These are phyloP conservation scores for Styela plicata DNA, from an alignment of 23 tunicate genomes.

Conservation along the genomic window DNA sequence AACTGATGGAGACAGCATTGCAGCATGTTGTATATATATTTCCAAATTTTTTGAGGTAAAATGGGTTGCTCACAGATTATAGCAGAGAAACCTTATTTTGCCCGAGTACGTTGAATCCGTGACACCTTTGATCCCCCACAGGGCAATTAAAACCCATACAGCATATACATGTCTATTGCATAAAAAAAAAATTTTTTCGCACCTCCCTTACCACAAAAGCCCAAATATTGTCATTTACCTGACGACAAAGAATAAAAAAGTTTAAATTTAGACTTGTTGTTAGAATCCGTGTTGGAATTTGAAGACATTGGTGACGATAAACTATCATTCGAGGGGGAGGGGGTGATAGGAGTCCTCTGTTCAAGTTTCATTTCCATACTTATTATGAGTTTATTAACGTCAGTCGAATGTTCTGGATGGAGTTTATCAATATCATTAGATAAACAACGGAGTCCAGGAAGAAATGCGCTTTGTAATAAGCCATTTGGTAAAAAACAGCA, in stretches of 20 bases:
- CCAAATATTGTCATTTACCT: background rate
- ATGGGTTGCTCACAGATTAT: too few species aligned
- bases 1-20: too few species aligned
- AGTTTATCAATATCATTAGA: constrained; percentile 49
- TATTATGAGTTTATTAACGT: background rate
- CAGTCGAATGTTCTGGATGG: constrained; percentile 46
- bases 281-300: background rate
- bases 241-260: background rate
- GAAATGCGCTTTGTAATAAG: constrained; percentile 66
- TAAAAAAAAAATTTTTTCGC: too few species aligned
- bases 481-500: constrained; percentile 80
- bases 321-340: background rate
- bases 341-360: background rate
- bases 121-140: too few species aligned
- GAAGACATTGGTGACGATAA: background rate
- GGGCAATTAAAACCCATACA: too few species aligned
- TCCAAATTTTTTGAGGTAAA: too few species aligned
- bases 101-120: too few species aligned
- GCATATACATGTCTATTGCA: background rate
- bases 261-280: background rate
- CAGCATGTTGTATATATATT: too few species aligned
- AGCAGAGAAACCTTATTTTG: too few species aligned
- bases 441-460: constrained; percentile 81
- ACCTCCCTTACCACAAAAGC: background rate
- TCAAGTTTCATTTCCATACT: constrained; percentile 14